Evolutionary conservation across 2,888 invertebrate genomes (phyloP), one percentile per base, ranked within the genome.

Genomic region (Drosophila borealis): DNA sequence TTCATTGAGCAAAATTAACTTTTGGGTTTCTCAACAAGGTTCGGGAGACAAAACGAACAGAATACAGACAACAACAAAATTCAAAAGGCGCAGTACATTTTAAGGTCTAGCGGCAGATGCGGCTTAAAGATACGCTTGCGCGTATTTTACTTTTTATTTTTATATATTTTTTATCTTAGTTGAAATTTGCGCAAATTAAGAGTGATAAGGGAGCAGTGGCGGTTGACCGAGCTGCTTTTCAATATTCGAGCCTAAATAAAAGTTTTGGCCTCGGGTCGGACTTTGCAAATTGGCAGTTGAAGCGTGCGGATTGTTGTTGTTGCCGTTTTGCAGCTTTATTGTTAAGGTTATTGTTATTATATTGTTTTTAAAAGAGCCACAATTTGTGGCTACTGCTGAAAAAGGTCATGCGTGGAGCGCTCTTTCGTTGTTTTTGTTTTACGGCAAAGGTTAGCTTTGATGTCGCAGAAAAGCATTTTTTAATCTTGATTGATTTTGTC

Each of bases 1-100:
- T 86, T 85, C 87, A 85, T 86, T 83, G 88, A 66, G 69, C 84
- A 83, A 88, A 85, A 88, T 85, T 85, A 86, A 86, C 84, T 88
- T 79, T 83, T 37, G 42, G 42, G 49, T 10, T 21, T 42, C 10
- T 14, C 44, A 33, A 41, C 45, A 63, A 67, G 56, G 60, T 70
- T 44, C 9, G 57, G 53, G 41, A 60, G 46, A 45, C 46, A 48
- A 34, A 63, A 69, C 41, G 29, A 17, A 11, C 51, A 29, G 39
- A 17, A 50, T 11, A 33, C 33, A 21, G 51, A 19, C 14, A 21
- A 41, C 29, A 36, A 48, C 17, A 36, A 33, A 17, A 39, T 44
- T 44, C n/a, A 49, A 68, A 57, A 53, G 55, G 54, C 54, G 33
- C 54, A 60, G 51, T 51, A 54, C 37, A 62, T 65, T 62, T 56